A percentile compares a stretch with the other conserved stretches of the same genome.
phyloP scores from a whole-genome alignment of 2,888 invertebrate genomes.

The Euclidia mi region DNA sequence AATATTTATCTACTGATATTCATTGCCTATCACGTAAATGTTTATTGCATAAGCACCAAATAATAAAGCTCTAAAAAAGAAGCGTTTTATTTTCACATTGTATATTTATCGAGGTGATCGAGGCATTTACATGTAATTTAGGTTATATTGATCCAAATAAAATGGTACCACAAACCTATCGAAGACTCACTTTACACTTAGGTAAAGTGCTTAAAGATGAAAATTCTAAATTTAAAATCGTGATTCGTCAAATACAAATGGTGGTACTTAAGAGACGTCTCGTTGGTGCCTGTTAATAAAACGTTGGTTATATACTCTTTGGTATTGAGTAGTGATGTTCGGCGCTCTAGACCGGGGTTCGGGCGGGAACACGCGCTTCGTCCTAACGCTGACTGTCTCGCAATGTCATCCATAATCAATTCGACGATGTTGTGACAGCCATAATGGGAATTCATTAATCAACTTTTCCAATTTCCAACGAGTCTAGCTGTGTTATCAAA shows the following conservation, averaged over 20 bases:
- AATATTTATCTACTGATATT: no score
- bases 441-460: constrained; percentile 81
- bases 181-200: not conserved
- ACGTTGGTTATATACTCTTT: no score
- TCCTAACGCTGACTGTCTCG: constrained; percentile 20
- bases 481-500: constrained; percentile 64
- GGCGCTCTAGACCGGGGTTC: constrained; percentile 5
- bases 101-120: not conserved
- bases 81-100: not conserved
- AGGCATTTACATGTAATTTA: not conserved
- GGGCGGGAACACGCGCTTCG: constrained; percentile 14
- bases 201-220: constrained; percentile 8
- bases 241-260: constrained; percentile 15
- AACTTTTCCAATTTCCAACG: constrained; percentile 85
- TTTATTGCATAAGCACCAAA: no score
- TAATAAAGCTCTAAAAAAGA: no score
- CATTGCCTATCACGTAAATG: no score
- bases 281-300: not conserved
- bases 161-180: not conserved
- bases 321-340: not conserved
- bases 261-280: constrained; percentile 17
- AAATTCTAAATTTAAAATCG: constrained; percentile 16
- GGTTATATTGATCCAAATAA: not conserved
- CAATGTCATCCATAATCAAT: constrained; percentile 63
- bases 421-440: constrained; percentile 63